phyloP scores from a whole-genome alignment of 2,797 vertebrate genomes.

The Sebastes iracundus region DNA sequence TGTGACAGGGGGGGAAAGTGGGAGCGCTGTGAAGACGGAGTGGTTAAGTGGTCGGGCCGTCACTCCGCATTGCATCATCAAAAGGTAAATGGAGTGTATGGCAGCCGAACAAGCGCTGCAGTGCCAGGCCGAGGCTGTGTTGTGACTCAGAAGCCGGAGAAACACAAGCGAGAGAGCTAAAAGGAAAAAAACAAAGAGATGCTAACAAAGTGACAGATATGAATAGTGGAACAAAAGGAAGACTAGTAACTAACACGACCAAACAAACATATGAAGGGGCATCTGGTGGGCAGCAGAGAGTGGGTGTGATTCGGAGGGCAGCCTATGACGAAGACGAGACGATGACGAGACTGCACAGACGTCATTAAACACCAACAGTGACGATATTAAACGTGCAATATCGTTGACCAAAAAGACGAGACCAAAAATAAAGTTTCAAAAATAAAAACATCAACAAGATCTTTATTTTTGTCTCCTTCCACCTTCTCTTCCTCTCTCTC shows the following conservation, averaged over 20 bases:
- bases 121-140: background rate
- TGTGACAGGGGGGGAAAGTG: background rate
- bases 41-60: constrained; percentile 9
- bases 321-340: background rate
- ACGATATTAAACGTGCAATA: too few relatives aligned
- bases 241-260: background rate
- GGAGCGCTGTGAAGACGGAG: background rate
- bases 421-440: too few relatives aligned
- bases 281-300: background rate
- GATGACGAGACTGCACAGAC: too few relatives aligned
- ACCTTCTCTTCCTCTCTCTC: too few relatives aligned
- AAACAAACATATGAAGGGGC: background rate
- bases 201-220: background rate
- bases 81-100: constrained; percentile 37
- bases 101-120: constrained; percentile 25
- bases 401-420: too few relatives aligned
- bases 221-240: constrained; percentile 7
- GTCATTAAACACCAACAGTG: too few relatives aligned
- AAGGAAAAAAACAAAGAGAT: background rate
- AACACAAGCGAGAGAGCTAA: background rate
- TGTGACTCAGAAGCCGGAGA: background rate
- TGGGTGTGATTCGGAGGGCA: background rate
- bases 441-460: too few relatives aligned
- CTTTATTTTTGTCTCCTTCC: too few relatives aligned
- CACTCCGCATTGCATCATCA: constrained; percentile 27